phyloP scores from a whole-genome alignment of 1,140 invertebrate genomes.

The Delia radicum region DNA sequence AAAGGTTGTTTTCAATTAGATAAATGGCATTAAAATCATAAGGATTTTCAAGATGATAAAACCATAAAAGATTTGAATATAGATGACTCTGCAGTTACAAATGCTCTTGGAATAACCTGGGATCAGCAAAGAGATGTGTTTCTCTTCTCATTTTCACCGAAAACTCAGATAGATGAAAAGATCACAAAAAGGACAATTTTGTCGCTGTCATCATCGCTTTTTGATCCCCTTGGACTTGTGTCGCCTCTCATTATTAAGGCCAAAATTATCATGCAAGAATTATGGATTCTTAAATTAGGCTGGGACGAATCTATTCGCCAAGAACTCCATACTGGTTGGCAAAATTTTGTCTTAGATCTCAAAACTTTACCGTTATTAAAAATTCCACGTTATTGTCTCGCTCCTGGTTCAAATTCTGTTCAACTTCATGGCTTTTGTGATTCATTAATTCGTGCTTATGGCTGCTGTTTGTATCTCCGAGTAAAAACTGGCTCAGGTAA shows the following conservation, averaged over 20 bases:
- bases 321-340: background rate
- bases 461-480: slow-evolving; percentile 25
- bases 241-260: no score
- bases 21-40: no score
- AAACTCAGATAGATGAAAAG: no score
- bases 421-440: slow-evolving; percentile 18
- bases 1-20: no score
- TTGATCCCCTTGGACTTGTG: no score
- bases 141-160: slow-evolving; percentile 6
- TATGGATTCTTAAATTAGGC: slow-evolving; percentile 3
- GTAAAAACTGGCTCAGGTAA: background rate
- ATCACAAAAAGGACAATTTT: no score
- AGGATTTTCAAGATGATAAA: no score
- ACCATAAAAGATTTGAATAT: no score
- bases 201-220: background rate
- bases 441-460: slow-evolving; percentile 11
- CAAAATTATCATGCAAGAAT: no score
- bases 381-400: slow-evolving; percentile 5
- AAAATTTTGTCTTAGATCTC: background rate
- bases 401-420: background rate
- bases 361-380: background rate
- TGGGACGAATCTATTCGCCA: slow-evolving; percentile 11
- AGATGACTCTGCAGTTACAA: no score
- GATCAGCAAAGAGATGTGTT: no score
- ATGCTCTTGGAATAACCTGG: no score